Conservation (phyloP, 2,888 invertebrate species). For the Stenodera caucasica region DNA sequence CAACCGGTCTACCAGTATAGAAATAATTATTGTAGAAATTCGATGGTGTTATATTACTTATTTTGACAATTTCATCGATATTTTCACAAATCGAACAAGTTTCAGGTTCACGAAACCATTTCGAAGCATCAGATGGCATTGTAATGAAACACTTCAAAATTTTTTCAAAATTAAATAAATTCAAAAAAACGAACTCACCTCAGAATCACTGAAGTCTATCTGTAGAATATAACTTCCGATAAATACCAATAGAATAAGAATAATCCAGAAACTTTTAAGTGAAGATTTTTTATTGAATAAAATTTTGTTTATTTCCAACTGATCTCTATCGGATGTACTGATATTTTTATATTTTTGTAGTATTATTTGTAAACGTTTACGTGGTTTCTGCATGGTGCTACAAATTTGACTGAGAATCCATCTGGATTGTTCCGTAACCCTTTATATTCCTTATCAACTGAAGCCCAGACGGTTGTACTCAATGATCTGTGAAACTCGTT, state of each 20-base stretch:
- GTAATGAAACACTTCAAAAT: conserved; percentile 49
- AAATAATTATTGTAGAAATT: conserved; percentile 77
- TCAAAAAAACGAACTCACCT: conserved; percentile 23
- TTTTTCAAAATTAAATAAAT: background rate
- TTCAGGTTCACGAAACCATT: conserved; percentile 74
- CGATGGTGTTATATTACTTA: conserved; percentile 66
- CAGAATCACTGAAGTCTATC: conserved; percentile 12
- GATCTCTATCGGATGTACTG: conserved; percentile 19
- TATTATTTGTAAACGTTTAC: conserved; percentile 32
- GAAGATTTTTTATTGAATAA: background rate
- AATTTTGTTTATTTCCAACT: conserved; percentile 26
- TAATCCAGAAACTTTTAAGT: background rate
- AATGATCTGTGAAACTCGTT: conserved; percentile 38
- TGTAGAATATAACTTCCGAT: background rate
- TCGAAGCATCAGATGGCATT: conserved; percentile 47
- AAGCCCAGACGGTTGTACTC: conserved; percentile 33
- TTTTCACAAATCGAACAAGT: conserved; percentile 76
- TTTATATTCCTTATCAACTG: conserved; percentile 26
- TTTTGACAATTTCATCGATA: conserved; percentile 65
- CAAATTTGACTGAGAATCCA: conserved; percentile 15
- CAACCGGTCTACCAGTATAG: conserved; percentile 77
- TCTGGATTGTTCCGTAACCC: conserved; percentile 10
- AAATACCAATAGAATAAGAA: background rate
- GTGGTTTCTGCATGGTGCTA: conserved; percentile 33
- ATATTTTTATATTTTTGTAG: conserved; percentile 31